These are phyloP conservation scores for Setophaga coronata DNA, from an alignment of 2,113 vertebrate genomes.

Conservation along the genomic window DNA sequence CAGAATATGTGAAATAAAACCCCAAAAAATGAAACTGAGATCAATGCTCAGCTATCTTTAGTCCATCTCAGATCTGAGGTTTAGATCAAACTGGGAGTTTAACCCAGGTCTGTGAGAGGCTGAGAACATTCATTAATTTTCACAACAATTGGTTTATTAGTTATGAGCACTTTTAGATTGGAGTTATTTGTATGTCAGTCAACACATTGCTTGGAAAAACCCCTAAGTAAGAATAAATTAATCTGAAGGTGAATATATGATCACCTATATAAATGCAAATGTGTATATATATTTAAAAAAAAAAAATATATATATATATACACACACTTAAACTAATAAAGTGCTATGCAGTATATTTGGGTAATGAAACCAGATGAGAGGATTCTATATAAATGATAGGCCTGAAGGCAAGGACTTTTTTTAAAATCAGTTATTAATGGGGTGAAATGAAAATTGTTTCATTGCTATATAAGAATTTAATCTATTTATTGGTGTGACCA, in stretches of 20 bases:
- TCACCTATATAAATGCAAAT: background rate
- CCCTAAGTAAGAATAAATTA: background rate
- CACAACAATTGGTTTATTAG: background rate
- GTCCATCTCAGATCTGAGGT: background rate
- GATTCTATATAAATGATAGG: background rate
- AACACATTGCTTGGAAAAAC: background rate
- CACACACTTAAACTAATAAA: background rate
- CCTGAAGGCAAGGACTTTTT: background rate
- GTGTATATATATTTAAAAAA: background rate
- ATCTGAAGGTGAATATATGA: background rate
- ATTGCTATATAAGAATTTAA: background rate
- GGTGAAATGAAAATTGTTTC: background rate
- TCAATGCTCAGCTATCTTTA: background rate
- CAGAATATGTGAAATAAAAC: background rate
- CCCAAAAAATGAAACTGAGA: background rate
- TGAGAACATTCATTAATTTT: background rate
- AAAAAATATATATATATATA: rapidly evolving
- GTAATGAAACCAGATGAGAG: background rate
- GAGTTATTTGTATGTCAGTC: background rate
- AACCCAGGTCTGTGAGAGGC: background rate
- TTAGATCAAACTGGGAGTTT: background rate
- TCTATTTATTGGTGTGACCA: background rate
- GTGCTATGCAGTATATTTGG: background rate
- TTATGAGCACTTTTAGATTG: background rate
- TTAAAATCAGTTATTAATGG: background rate